Percentiles rank a stretch among this genome's conserved stretches.
Conservation (phyloP, 1,140 invertebrate genomes). For the Heliothis subflexa region DNA sequence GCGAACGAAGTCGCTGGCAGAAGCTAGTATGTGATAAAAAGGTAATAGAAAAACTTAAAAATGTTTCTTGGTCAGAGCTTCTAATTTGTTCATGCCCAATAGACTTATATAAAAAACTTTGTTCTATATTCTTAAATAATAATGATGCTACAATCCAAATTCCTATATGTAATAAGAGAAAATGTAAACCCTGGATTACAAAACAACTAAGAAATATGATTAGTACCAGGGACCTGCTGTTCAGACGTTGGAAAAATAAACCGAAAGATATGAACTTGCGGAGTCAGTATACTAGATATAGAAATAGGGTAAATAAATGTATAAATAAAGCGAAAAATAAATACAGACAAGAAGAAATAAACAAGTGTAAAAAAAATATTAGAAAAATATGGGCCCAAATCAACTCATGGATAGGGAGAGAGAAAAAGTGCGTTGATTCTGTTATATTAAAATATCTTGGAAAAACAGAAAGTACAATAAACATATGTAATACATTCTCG, state of each 20-base stretch:
- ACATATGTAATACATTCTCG: slow-evolving; percentile 19
- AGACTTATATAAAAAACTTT: not conserved
- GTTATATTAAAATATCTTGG: slow-evolving; percentile 26
- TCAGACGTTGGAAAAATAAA: slow-evolving; percentile 49
- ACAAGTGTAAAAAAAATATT: slow-evolving; percentile 48
- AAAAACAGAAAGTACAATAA: not conserved
- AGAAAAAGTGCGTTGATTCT: slow-evolving; percentile 45
- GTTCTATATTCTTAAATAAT: not conserved
- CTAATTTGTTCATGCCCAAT: not conserved
- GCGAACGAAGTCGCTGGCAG: too few relatives aligned
- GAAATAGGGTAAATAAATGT: slow-evolving; percentile 50
- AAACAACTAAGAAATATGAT: slow-evolving; percentile 6
- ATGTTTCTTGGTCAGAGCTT: not conserved
- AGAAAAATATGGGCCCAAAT: slow-evolving; percentile 53
- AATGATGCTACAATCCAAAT: not conserved
- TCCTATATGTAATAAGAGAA: not conserved
- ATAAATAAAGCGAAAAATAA: slow-evolving; percentile 51
- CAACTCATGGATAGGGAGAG: slow-evolving; percentile 52
- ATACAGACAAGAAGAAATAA: slow-evolving; percentile 40
- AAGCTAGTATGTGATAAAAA: slow-evolving; percentile 6
- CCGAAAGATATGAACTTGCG: slow-evolving; percentile 49
- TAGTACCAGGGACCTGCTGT: slow-evolving; percentile 18
- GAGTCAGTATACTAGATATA: slow-evolving; percentile 49
- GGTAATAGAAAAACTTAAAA: not conserved
- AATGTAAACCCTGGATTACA: slow-evolving; percentile 11